Evolutionary conservation across 2,888 invertebrate species (phyloP).

Genomic region (Pseudococcus jackbeardsleyi): DNA sequence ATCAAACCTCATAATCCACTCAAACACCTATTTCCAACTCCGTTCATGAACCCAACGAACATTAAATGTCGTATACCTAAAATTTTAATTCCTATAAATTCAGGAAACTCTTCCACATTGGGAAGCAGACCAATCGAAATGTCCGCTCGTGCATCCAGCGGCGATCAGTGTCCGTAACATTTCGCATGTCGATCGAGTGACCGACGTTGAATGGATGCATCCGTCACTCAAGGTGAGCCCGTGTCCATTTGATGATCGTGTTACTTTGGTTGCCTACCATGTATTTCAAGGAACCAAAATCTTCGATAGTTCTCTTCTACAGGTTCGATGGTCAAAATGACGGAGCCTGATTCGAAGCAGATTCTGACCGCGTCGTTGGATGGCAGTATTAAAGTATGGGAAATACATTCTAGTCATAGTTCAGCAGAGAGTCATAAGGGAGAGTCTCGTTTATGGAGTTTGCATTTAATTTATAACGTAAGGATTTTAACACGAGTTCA

Average conservation of each 20-base stretch:
- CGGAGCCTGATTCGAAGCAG: background rate
- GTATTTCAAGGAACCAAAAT: background rate
- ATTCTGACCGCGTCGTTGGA: constrained; percentile 47
- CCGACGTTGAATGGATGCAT: constrained; percentile 56
- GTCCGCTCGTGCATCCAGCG: constrained; percentile 22
- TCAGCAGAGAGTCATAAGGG: background rate
- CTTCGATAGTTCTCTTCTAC: background rate
- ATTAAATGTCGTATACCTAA: too few species aligned
- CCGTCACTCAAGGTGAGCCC: constrained; percentile 46
- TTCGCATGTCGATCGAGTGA: constrained; percentile 43
- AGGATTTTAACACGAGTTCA: background rate
- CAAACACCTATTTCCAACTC: too few species aligned
- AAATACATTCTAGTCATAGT: background rate
- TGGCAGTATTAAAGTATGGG: constrained; percentile 55
- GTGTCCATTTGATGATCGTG: background rate
- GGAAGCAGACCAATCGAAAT: constrained; percentile 29
- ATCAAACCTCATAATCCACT: too few species aligned
- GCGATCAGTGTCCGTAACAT: constrained; percentile 36
- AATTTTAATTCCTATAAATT: background rate
- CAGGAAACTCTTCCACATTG: constrained; percentile 51
- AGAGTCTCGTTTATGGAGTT: background rate
- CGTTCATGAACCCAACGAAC: too few species aligned
- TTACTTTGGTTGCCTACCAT: background rate
- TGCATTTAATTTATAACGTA: constrained; percentile 25
- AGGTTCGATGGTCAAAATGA: background rate